Base-by-base conservation (phyloP, 1,140 invertebrate species). In the Lethocerus indicus region DNA sequence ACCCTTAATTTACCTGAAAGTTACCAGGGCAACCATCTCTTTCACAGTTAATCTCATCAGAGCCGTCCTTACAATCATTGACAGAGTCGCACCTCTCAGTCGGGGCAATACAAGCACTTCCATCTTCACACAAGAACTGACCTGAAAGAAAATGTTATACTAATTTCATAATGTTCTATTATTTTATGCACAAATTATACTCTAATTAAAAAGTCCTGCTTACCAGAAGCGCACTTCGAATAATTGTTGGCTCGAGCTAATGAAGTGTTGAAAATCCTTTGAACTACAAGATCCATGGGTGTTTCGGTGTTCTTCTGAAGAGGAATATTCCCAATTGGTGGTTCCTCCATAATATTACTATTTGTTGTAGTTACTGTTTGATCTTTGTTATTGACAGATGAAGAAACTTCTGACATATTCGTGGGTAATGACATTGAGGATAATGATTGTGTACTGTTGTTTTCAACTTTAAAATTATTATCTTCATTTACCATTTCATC, bases 21-120 rank as follows among this genome's bases (percentile, higher is more conserved):
- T 76, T 77, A 29, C 70, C 70, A 14, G 66, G 70, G 59, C 76
- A 79, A 23, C 64, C 63, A 47, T 72, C 64, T 56, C 70, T 60
- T 41, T 67, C 58, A 55, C 77, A 79, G n/a, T 69, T 66, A 2
- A 66, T 29, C 60, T 79, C 77, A 60, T 79, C 77, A 12, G 75
- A 77, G 18, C 69, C 72, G 57, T 79, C 76, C 0, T 67, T 71
- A 57, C 77, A 79, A 55, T 79, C 75, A 27, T 67, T 67, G 46
- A 73, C 67, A 0, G 74, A 75, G 59, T 79, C 74, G 56, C 76
- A 79, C 59, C 69, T 67, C 3, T 72, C 67, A 13, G 65, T 70
- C 18, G 66, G 54, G 43, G 63, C 60, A 2, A 77, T 68, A 58
- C 76, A 78, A 52, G 71, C 72, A 26, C 68, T 70, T 3, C 74